Evolutionary conservation across 1,140 invertebrate species (phyloP).

Genomic region (Drosophila aff.): DNA sequence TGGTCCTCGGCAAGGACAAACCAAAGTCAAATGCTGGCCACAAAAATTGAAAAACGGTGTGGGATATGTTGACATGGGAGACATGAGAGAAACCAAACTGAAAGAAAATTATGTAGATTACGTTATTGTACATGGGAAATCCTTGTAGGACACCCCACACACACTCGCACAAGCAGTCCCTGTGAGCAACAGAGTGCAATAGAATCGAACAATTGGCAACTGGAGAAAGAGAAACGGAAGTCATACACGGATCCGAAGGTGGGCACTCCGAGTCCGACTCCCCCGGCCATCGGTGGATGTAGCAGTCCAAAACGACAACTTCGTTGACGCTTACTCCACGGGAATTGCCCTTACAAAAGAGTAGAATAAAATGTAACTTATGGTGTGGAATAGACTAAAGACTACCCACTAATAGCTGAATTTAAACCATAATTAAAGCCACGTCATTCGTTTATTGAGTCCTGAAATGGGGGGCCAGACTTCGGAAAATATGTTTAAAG

Average conservation of each 20-base stretch:
- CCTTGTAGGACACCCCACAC: slow-evolving; percentile 55
- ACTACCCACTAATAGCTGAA: neutral
- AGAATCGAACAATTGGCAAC: slow-evolving; percentile 77
- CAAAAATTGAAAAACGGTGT: slow-evolving; percentile 69
- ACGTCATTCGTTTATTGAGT: no score
- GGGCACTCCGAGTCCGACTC: slow-evolving; percentile 7
- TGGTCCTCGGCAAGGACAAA: slow-evolving; percentile 48
- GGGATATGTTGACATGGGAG: slow-evolving; percentile 74
- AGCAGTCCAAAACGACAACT: slow-evolving; percentile 78
- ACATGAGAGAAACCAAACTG: slow-evolving; percentile 79
- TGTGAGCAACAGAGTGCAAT: slow-evolving; percentile 79
- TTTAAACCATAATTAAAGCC: no score
- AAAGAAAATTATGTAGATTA: slow-evolving; percentile 82
- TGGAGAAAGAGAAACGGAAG: slow-evolving; percentile 23
- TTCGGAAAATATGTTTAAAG: neutral
- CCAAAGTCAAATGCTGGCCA: slow-evolving; percentile 70
- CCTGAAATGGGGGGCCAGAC: no score
- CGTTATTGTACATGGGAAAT: slow-evolving; percentile 79
- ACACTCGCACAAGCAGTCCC: slow-evolving; percentile 12
- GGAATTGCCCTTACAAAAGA: slow-evolving; percentile 54
- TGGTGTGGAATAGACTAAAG: neutral
- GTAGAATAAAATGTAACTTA: slow-evolving; percentile 2
- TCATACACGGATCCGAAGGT: slow-evolving; percentile 25
- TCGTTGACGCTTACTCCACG: slow-evolving; percentile 73
- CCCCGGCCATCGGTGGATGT: slow-evolving; percentile 46